A percentile compares a stretch with the other conserved stretches of the same genome.
These are phyloP conservation scores for Mobula hypostoma DNA, from an alignment of 2,113 vertebrate species.

Conservation along the genomic window DNA sequence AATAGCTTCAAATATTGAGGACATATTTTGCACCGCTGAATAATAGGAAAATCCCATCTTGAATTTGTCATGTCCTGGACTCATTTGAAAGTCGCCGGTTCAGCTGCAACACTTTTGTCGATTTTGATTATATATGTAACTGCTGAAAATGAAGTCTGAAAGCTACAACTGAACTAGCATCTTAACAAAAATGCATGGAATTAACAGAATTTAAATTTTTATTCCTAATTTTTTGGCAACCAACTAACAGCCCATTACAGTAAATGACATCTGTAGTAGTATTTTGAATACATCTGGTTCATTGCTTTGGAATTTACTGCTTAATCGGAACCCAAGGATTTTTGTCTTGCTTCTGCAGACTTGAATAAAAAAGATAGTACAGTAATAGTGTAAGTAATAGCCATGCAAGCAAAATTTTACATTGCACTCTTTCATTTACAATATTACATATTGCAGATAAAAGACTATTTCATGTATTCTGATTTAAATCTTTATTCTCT, in stretches of 20 bases:
- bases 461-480: not conserved
- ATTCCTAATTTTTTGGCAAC: conserved; percentile 7
- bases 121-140: not conserved
- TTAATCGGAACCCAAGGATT: not conserved
- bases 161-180: not conserved
- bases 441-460: not conserved
- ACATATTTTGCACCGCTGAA: not conserved
- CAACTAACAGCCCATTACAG: not conserved
- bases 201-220: not conserved
- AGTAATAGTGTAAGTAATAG: conserved; percentile 3
- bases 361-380: not conserved
- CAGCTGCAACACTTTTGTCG: not conserved
- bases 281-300: conserved; percentile 34
- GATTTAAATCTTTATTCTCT: not conserved
- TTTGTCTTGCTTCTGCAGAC: conserved; percentile 17
- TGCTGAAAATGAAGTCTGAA: not conserved
- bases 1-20: conserved; percentile 15
- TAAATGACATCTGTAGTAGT: conserved; percentile 32
- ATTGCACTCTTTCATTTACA: not conserved
- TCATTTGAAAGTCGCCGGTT: not conserved
- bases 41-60: not conserved
- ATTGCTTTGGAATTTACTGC: conserved; percentile 30
- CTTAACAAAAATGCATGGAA: conserved; percentile 7
- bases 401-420: not conserved
- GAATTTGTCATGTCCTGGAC: not conserved